Evolutionary conservation across 2,888 invertebrate species (phyloP), one percentile per base, ranked within the genome.

Genomic region (Lycophotia porphyrea): DNA sequence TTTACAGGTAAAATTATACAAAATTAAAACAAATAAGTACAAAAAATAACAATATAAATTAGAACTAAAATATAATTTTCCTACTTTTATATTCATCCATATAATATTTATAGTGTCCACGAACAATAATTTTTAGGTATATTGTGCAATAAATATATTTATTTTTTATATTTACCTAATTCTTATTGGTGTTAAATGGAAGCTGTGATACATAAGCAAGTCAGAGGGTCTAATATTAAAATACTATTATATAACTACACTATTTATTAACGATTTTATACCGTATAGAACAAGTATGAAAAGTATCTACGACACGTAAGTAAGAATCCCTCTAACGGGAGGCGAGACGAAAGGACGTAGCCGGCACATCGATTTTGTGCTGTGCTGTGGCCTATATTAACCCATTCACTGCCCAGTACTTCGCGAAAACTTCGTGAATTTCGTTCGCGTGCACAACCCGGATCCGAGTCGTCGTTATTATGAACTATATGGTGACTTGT

Each of bases 81-180:
- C 36, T 68, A 76, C 15, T 49, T 44, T 8, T 58, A 39, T n/a
- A 55, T 47, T 39, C 18, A 24, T 76, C 2, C 2, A 49, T 55
- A 69, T 44, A 70, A 69, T 44, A 70, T 31, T 64, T 63, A 70
- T 2, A 76, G 55, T 61, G 64, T 70, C 21, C 44, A 82, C 55
- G 64, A 69, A 75, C 36, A 63, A 15, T 63, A 18, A 44, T 61
- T 36, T 42, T 52, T 24, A 66, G 9, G 52, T 39, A 49, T 42
- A 60, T 77, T 73, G 75, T 84, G 78, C 78, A 72, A 70, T 78
- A 84, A 84, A 73, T 81, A 76, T 58, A 71, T 71, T 31, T 64
- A 36, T 47, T 60, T 27, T 27, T 42, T 60, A 73, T 71, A 74
- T 34, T 61, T 39, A 27, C 24, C n/a, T 66, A 71, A n/a, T 42